phyloP scores from a whole-genome alignment of 2,888 invertebrate genomes.

The Phyto melanocephala region DNA sequence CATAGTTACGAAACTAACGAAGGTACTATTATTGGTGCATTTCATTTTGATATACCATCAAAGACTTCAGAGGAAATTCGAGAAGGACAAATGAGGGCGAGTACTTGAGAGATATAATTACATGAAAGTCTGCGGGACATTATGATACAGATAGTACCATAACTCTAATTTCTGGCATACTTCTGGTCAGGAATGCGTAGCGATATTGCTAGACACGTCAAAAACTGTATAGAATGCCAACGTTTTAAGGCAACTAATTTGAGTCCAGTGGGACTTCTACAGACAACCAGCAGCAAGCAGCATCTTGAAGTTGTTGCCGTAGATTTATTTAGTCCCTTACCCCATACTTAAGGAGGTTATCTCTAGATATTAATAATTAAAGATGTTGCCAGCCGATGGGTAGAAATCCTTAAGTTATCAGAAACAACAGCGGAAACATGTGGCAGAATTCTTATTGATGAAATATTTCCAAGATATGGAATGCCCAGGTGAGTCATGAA shows the following conservation, averaged over 20 bases:
- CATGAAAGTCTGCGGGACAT: slow-evolving; percentile 60
- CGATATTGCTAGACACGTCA: slow-evolving; percentile 45
- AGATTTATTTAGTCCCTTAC: slow-evolving; percentile 63
- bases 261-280: slow-evolving; percentile 63
- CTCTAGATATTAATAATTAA: slow-evolving; percentile 69
- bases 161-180: slow-evolving; percentile 40
- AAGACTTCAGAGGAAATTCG: slow-evolving; percentile 41
- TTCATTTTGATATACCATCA: slow-evolving; percentile 27
- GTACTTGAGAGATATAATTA: slow-evolving; percentile 2
- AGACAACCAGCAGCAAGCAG: slow-evolving; percentile 56
- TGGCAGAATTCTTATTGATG: slow-evolving; percentile 68
- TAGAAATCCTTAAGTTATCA: slow-evolving; percentile 71
- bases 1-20: no score
- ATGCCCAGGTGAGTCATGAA: slow-evolving; percentile 68
- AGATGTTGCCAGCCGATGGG: slow-evolving; percentile 69
- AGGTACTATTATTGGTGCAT: neutral
- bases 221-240: slow-evolving; percentile 56
- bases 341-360: slow-evolving; percentile 43
- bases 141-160: slow-evolving; percentile 59
- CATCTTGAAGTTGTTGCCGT: slow-evolving; percentile 63
- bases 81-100: slow-evolving; percentile 17
- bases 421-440: slow-evolving; percentile 70
- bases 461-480: slow-evolving; percentile 73
- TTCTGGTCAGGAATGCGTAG: slow-evolving; percentile 62
- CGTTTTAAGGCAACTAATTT: slow-evolving; percentile 59